Conservation (phyloP, 1,140 invertebrate species). For the Drosophila lacteicornis region DNA sequence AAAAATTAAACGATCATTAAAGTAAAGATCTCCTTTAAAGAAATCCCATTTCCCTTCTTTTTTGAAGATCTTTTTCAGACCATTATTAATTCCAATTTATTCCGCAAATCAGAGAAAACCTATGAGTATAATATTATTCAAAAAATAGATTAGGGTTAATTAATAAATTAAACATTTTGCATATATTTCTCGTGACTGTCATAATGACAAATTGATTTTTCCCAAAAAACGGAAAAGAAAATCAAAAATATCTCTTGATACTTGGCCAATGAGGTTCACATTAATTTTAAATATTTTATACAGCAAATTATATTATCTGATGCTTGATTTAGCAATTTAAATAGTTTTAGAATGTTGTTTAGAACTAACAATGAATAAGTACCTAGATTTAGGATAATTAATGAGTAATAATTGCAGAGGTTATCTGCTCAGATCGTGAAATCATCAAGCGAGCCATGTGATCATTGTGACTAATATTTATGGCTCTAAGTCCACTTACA, state of each 20-base stretch:
- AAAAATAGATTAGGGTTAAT: constrained; percentile 10
- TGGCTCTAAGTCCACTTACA: constrained; percentile 7
- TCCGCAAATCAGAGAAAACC: background rate
- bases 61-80: background rate
- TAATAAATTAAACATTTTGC: constrained; percentile 9
- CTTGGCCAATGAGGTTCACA: background rate
- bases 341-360: background rate
- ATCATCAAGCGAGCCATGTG: constrained; percentile 5
- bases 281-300: background rate
- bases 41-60: no score
- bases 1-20: no score
- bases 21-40: background rate
- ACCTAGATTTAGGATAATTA: background rate
- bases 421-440: constrained; percentile 4
- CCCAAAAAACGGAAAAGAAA: background rate
- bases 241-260: background rate
- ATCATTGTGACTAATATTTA: constrained; percentile 22
- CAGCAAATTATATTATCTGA: no score
- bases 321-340: no score
- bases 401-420: constrained; percentile 4
- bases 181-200: background rate
- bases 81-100: background rate
- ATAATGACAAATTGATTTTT: constrained; percentile 1
- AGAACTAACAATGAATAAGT: background rate
- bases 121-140: background rate